Conservation (phyloP, 1,140 invertebrate species). For the Theocolax elegans region DNA sequence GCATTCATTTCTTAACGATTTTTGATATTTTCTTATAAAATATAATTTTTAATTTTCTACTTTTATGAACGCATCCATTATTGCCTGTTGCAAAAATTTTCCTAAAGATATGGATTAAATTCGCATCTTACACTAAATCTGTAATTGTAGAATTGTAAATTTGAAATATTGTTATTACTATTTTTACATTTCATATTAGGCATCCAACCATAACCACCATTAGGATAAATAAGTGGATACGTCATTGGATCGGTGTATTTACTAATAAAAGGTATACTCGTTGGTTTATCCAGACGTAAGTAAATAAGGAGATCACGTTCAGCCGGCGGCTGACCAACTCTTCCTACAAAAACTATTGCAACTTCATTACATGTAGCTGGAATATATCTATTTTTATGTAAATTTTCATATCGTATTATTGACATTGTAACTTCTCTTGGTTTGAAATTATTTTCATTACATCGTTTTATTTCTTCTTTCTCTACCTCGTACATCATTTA, state of each 20-base stretch:
- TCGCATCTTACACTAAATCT: background rate
- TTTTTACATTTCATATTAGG: too few species aligned
- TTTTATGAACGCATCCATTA: too few species aligned
- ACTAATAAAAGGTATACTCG: background rate
- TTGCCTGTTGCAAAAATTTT: too few species aligned
- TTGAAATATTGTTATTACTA: too few species aligned
- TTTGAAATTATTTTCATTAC: background rate
- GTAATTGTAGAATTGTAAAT: too few species aligned
- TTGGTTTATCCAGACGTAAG: conserved; percentile 22
- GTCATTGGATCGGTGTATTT: conserved; percentile 4
- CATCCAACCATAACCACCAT: too few species aligned
- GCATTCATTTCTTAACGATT: too few species aligned
- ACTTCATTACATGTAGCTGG: background rate
- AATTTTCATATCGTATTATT: background rate
- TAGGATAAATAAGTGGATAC: too few species aligned
- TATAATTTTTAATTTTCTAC: background rate
- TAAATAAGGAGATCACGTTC: conserved; percentile 50
- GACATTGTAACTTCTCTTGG: background rate
- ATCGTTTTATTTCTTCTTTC: too few species aligned
- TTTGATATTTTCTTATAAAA: too few species aligned
- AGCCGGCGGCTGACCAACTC: background rate
- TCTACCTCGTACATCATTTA: too few species aligned
- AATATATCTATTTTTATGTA: conserved; percentile 17
- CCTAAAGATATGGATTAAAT: background rate
- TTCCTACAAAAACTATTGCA: conserved; percentile 5